Base-by-base conservation (phyloP, 1,140 invertebrate species). In the Calephelis virginiensis region DNA sequence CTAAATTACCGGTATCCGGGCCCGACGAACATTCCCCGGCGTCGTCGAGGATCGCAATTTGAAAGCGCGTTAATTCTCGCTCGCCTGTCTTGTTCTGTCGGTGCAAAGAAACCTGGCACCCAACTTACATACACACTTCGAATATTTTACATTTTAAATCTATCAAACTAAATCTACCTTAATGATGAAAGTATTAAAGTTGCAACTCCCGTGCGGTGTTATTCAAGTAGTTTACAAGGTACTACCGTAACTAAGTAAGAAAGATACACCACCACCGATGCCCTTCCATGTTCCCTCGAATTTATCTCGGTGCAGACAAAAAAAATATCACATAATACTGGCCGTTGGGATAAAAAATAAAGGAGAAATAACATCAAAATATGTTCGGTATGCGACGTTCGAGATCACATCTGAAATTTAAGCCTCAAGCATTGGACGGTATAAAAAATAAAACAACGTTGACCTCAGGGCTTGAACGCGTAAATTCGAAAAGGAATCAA, bases 401-500 rank as follows among this genome's bases (percentile, higher is more conserved):
- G 78, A 80, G 85, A 90, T 90, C 83, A 81, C 80, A 90, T 90
- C 86, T 79, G 85, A 83, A 87, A 86, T 81, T 85, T 83, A 82
- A 87, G 85, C 85, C 81, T 82, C 82, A 81, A 85, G 78, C 80
- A 78, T 74, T 78, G 80, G 74, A 68, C 69, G 73, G 64, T 71
- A 69, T 77, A 78, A 81, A 76, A 81, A 68, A 80, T 68, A 77
- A 70, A 73, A 74, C 71, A 79, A 78, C 63, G 53, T 64, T 82
- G 83, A 83, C 83, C 82, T 75, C 76, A 66, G 66, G 64, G 56
- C 63, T 75, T 76, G 83, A 78, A 80, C 85, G 77, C 81, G 83
- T 89, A 83, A 89, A 89, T 83, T 81, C 75, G 77, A 82, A 87
- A 77, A 70, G 76, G 79, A 84, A 86, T 89, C 85, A 85, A 83